Base-by-base conservation (phyloP, 2,797 vertebrate species). In the Sebastes variabilis region DNA sequence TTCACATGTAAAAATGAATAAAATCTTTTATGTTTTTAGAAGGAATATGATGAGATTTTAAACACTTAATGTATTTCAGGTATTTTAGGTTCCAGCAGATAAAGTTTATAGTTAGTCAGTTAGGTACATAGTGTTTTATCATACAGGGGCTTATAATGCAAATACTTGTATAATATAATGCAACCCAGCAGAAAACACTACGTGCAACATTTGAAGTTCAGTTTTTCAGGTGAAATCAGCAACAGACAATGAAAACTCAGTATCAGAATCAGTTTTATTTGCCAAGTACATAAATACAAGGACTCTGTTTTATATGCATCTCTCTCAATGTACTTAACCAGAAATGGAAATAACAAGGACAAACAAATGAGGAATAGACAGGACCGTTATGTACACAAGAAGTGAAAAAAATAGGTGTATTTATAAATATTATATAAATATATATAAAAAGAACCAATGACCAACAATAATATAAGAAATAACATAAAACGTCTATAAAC, bases 211-310 rank as follows among this genome's bases (percentile, higher is more conserved):
- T 46, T 46, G 22, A 24, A 42, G 54, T 52, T 42, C 20, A 20
- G 1, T 46, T 46, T 56, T 46, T 46, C 25, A 67, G n/a, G 55
- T 62, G 30, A 56, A 80, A 89, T 69, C 60, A 66, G 12, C 46
- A 2, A 24, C 10, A 72, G n/a, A 69, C 7, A 75, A 64, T n/a
- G 6, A 69, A 42, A 42, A 16, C 16, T 3, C 38, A 42, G 38
- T 42, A 42, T 42, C 38, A 42, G 38, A 42, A 46, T 46, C 42
- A 46, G 42, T 46, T 46, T 46, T 46, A 46, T 46, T 46, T 46
- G 42, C 16, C 16, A 46, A 46, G 42, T 46, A 46, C 42, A 46
- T 46, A 46, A 3, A 46, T 46, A 18, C 42, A 46, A 46, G 16
- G 16, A 46, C 42, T 46, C 42, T 46, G 42, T 46, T 42, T 42